Evolutionary conservation across 1,140 invertebrate genomes (phyloP), one percentile per base, ranked within the genome.

Genomic region (Tetramorium parvispinum): DNA sequence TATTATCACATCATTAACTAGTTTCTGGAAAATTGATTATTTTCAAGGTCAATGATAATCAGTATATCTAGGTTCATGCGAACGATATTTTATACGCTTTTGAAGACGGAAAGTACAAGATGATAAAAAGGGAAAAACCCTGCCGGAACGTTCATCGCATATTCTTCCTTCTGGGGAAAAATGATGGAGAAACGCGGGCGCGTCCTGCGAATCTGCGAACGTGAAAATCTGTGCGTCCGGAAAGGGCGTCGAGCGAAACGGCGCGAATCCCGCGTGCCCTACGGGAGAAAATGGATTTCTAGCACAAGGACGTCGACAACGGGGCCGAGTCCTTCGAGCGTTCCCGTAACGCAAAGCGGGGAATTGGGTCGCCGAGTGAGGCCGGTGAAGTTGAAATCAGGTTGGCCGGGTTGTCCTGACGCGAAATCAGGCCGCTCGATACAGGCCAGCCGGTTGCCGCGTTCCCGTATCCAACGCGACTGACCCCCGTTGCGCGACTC

Each of bases 391-490:
- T 78, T 65, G 86, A 78, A 92, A 93, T 93, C 88, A 89, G 92
- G 92, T 90, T 91, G 91, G 90, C 91, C 93, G 92, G 92, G 92
- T 89, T 91, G 91, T 91, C 87, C 88, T 87, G 88, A 79, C 55
- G 70, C 78, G 89, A 91, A 95, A 95, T 94, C 91, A 77, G 94
- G 94, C 93, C 94, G 94, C 93, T 95, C 94, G 94, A 94, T 95
- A 93, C 92, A 94, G 94, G 94, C 91, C 92, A 86, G 65, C 76
- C 78, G 82, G 79, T 79, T 85, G 79, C 86, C 71, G 46, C 87
- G 78, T 86, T 86, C 86, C 91, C 82, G 79, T 85, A 90, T 85
- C 59, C 87, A 46, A 85, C 88, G 90, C 70, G 88, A 88, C 93
- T 91, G 92, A 91, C 92, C 92, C 91, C 88, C 40, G 59, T n/a